Evolutionary conservation across 2,888 invertebrate genomes (phyloP), one percentile per base, ranked within the genome.

Genomic region (Epirrhoe tristata): DNA sequence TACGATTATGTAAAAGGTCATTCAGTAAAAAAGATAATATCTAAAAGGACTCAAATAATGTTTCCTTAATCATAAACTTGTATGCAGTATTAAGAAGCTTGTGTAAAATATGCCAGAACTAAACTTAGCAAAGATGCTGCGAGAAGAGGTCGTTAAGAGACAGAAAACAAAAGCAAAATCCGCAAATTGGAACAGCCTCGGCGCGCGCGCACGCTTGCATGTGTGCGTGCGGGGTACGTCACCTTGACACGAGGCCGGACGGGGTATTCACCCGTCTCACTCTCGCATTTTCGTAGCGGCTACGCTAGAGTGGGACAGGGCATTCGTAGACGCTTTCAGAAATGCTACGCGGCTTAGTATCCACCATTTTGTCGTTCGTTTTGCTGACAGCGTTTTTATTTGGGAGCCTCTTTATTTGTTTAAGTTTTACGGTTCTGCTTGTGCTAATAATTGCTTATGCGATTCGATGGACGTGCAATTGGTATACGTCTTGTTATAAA

Each of bases 311-410:
- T 69, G 85, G 79, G 91, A 91, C 77, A 73, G 80, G 73, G 66
- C 77, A 72, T 77, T 83, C 91, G 92, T 91, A 91, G 91, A 90
- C 90, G 92, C 92, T 93, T 93, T 92, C 92, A 90, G 92, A 91
- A 87, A 88, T 85, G 91, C 91, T 91, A 91, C 91, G 91, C 89
- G 86, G 81, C 81, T 81, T 77, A 71, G 72, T 80, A 78, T 72
- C 87, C 79, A 91, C 92, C 92, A 92, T 93, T 86, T 93, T 92
- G 90, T 87, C 82, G 79, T 82, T 84, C 84, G 81, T 86, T 87
- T 88, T 85, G 83, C 87, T 80, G 84, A 83, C 81, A 81, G 81
- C 84, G 63, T 84, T 84, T 85, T 86, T 86, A 80, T 79, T 77
- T 78, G 71, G 75, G 77, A 77, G 74, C 78, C 78, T 77, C 69